Base-by-base conservation (phyloP, 2,797 vertebrate species). In the Gouania willdenowi region DNA sequence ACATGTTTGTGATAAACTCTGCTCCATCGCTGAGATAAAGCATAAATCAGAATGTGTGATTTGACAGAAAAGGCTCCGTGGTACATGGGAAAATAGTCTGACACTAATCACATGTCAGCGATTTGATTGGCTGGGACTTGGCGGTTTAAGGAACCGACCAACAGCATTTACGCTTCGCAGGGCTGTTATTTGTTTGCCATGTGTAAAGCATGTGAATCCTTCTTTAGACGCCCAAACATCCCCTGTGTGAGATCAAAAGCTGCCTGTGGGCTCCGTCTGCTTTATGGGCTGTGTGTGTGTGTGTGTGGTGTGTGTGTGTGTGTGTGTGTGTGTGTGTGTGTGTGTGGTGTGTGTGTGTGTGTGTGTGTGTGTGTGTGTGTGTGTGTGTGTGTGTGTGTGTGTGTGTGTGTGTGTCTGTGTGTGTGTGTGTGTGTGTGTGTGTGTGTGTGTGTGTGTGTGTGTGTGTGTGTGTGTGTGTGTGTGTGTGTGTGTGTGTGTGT, bases 161-260 rank as follows among this genome's bases (percentile, higher is more conserved):
- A 1, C 2, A 21, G 20, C 25, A 4, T 47, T 41, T 49, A 42
- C 18, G 26, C 48, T 5, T 29, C 41, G 44, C 2, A 21, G 21
- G 47, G 8, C 20, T 53, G 56, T 42, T 52, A 58, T 65, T 65
- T 55, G 43, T 37, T 41, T 15, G 27, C 19, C 5, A 3, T 15
- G 14, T 46, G 43, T 39, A 17, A 47, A 41, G n/a, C 9, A 0
- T 47, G 29, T 62, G 47, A 63, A 63, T 55, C 57, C 48, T 8
- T 15, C 42, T 28, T 27, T 26, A 40, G 46, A 56, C 3, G 19
- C 53, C 40, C 37, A 33, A 47, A 49, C 39, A 19, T 66, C 63
- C 54, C 44, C 46, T 23, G 19, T 20, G 28, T 43, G 13, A 18
- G 41, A 71, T 71, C 64, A 71, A 61, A 77, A 61, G 6, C 44